These are phyloP conservation scores for Meloidogyne floridensis DNA, from an alignment of 1,140 invertebrate species.

Conservation along the genomic window DNA sequence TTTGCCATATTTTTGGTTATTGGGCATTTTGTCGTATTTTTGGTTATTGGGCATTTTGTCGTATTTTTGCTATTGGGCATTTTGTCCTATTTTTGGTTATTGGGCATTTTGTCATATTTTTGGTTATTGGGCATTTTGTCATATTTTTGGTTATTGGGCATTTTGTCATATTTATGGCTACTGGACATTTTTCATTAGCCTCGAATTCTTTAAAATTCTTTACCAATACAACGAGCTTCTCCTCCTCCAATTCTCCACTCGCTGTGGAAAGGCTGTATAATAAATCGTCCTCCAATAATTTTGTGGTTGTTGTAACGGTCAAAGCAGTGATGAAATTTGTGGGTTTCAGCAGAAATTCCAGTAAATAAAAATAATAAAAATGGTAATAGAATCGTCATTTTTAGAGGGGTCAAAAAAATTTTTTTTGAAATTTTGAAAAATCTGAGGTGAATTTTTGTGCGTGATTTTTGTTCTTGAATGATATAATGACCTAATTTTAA, in stretches of 20 bases:
- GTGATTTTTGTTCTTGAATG: background rate
- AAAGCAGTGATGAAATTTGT: constrained; percentile 12
- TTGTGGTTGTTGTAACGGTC: background rate
- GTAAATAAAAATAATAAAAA: background rate
- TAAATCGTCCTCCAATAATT: background rate
- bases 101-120: background rate
- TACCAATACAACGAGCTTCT: background rate
- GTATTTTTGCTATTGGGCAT: background rate
- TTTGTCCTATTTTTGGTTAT: no score
- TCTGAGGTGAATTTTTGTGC: background rate
- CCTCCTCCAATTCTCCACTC: constrained; percentile 14
- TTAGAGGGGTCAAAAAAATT: background rate
- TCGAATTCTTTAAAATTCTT: background rate
- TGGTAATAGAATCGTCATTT: background rate
- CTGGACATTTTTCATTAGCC: no score
- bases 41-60: background rate
- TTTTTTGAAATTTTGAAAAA: background rate
- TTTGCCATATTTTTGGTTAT: background rate
- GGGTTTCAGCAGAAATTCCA: background rate
- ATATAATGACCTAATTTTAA: background rate
- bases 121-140: background rate
- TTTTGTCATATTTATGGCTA: no score
- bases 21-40: background rate
- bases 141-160: no score
- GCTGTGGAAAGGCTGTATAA: constrained; percentile 12